Evolutionary conservation across 2,888 invertebrate genomes (phyloP), one percentile per base, ranked within the genome.

Genomic region (Melikaiella ostensackeni): DNA sequence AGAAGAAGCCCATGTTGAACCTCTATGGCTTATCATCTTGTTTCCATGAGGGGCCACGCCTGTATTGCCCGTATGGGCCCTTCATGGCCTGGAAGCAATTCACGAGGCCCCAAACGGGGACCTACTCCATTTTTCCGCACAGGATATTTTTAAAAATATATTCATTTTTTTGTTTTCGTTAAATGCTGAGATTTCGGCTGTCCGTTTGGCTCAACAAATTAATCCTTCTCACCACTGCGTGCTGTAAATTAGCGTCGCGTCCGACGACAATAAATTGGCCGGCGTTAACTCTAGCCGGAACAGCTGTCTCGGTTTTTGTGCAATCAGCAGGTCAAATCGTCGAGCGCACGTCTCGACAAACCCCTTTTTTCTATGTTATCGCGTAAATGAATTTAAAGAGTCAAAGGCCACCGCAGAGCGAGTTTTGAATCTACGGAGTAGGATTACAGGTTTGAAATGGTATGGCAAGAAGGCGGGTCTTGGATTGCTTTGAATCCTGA

Each of bases 211-310:
- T 79, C 77, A 82, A 82, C 83, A 83, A 84, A 84, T 84, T 84
- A 84, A 83, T 86, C 84, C 82, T 82, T 81, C 82, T 80, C 80
- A 81, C 77, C 76, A 77, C 77, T 75, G 50, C 66, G 70, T 73
- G 78, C 79, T 81, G 84, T 84, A 82, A 85, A 85, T 84, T 86
- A 85, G 81, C 81, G 79, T 79, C 76, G 81, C 76, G 64, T 76
- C 27, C 74, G 76, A 82, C 81, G 83, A 79, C 86, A 83, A 87
- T 85, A 86, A 88, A 87, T 88, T 87, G 86, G 83, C 83, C 79
- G 81, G 81, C 84, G 86, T 85, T 86, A 86, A 86, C 84, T 84
- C 77, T 78, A 79, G 75, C 73, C 74, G 74, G 80, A 84, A 84
- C 82, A 82, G 83, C 82, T 81, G 84, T 80, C 79, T 77, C 55